phyloP scores from a whole-genome alignment of 37 sponge, comb jelly and placozoan species.

The Cliona cf. orientalis region DNA sequence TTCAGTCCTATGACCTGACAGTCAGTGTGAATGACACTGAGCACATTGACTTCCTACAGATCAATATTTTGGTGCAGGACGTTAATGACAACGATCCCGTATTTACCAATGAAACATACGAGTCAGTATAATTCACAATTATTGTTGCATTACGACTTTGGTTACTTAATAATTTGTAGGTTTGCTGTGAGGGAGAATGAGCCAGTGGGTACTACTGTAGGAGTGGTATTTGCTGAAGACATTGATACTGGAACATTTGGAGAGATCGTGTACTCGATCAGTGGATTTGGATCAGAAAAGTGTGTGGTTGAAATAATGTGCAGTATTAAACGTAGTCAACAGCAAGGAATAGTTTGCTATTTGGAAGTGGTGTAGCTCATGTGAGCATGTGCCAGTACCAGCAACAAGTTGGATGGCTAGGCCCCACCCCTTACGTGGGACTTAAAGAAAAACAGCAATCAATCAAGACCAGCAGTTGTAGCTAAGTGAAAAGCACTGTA shows the following conservation, averaged over 20 bases:
- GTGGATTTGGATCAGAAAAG: slow-evolving; percentile 5
- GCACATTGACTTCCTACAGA: neutral
- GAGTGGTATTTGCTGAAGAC: slow-evolving; percentile 44
- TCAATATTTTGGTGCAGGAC: slow-evolving; percentile 38
- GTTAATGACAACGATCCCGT: slow-evolving; percentile 65
- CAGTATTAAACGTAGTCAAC: neutral
- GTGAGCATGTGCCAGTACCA: too few species aligned
- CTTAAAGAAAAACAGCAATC: too few species aligned
- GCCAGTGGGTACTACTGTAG: neutral
- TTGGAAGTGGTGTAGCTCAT: too few species aligned
- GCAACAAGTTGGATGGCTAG: too few species aligned
- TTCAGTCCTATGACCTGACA: slow-evolving; percentile 9
- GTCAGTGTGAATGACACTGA: slow-evolving; percentile 29
- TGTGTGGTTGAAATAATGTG: slow-evolving; percentile 3
- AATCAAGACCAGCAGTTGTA: too few species aligned
- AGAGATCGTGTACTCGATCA: slow-evolving; percentile 20
- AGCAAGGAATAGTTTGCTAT: too few species aligned
- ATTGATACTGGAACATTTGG: slow-evolving; percentile 42
- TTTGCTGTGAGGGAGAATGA: slow-evolving; percentile 18
- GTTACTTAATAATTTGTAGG: slow-evolving; percentile 16
- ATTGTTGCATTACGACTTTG: too few species aligned
- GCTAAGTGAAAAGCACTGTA: too few species aligned
- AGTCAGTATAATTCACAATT: too few species aligned
- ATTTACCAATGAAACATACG: slow-evolving; percentile 34
- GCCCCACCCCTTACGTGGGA: too few species aligned